Conservation (phyloP, 2,888 invertebrate genomes). For the Cephalotes varians region DNA sequence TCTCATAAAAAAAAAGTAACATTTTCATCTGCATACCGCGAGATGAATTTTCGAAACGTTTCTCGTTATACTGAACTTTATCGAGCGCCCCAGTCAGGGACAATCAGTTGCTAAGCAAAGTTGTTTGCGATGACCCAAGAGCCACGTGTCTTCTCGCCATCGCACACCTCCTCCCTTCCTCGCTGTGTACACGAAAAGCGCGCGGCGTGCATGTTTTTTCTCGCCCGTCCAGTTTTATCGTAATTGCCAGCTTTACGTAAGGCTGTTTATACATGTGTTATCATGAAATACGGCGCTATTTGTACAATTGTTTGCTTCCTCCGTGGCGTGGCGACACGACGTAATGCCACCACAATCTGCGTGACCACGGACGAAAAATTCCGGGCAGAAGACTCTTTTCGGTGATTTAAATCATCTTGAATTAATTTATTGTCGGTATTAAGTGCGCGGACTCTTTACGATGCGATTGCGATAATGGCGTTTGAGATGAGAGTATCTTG, state of each 20-base stretch:
- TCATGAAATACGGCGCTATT: constrained; percentile 85
- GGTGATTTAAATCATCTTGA: constrained; percentile 50
- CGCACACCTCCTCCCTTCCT: constrained; percentile 3
- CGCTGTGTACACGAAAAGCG: constrained; percentile 68
- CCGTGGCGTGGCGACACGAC: constrained; percentile 66
- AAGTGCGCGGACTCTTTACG: constrained; percentile 9
- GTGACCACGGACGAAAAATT: constrained; percentile 82
- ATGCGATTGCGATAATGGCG: constrained; percentile 4
- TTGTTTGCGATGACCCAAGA: constrained; percentile 67
- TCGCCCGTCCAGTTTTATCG: constrained; percentile 83
- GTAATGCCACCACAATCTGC: constrained; percentile 68
- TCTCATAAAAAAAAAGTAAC: not conserved
- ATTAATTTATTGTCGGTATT: constrained; percentile 65
- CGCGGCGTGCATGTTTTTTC: constrained; percentile 72
- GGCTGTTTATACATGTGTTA: constrained; percentile 85
- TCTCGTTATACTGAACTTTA: not conserved
- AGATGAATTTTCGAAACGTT: not conserved
- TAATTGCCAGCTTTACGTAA: constrained; percentile 85
- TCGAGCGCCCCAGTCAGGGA: not conserved
- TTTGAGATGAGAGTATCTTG: not conserved
- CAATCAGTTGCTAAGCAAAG: constrained; percentile 50
- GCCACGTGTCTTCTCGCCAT: constrained; percentile 62
- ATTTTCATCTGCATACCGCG: not conserved
- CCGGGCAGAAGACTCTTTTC: constrained; percentile 61
- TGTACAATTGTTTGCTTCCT: constrained; percentile 85